Evolutionary conservation across 37 sponge, comb jelly and placozoan genomes (phyloP), one percentile per base, ranked within the genome.

Genomic region (Tethya wilhelma): DNA sequence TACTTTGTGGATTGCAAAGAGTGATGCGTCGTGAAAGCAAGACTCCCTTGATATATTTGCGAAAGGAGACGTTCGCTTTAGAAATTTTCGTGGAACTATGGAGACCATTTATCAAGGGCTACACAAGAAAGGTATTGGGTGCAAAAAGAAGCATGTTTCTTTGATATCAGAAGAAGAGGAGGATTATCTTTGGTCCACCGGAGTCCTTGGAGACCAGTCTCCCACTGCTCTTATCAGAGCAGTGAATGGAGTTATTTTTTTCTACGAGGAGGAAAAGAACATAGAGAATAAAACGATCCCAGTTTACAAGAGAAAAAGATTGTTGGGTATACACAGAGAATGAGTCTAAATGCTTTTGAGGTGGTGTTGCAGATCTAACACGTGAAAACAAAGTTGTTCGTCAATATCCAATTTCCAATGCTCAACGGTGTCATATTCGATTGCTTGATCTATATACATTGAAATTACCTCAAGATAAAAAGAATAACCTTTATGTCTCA

Each of bases 231-330:
- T 77, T 30, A 5, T 75, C 5, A 9, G 40, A 31, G 19, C 63
- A 38, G 77, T 49, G 22, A 77, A 77, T 59, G 77, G 77, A 12
- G 60, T 26, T 19, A 77, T 38, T 59, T 77, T 37, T 77, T 41
- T 41, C 77, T 77, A 19, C 30, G 71, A 36, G 59, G 71, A 11
- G 80, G 80, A 2, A 14, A 38, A 28, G 80, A 79, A 66, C 60
- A 70, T 32, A 69, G 80, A 32, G 33, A 69, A 40, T 79, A 33
- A 70, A 70, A 40, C 38, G 44, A 39, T 79, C 80, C 20, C 80
- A 69, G 60, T 42, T 79, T 28, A 29, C 31, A 32, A 1, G 66
- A 19, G 66, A 64, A 29, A 32, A 64, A 7, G 66, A 32, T 64
- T 34, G 31, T 34, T 64, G 66, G 66, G 31, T 33, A 7, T 64